phyloP scores from a whole-genome alignment of 2,888 invertebrate genomes.

The Augiades crinisus region DNA sequence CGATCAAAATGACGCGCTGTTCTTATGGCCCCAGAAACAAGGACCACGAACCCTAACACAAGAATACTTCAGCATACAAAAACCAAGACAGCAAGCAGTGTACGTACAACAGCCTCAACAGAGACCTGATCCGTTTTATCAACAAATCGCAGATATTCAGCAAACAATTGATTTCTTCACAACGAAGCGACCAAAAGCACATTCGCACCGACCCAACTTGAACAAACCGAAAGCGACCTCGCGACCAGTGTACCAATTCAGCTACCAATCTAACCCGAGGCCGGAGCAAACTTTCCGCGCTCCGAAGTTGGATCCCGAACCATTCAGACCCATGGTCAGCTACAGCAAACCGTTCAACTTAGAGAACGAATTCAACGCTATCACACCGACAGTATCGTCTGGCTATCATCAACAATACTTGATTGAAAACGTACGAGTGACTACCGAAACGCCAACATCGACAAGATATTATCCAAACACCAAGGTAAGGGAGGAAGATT shows the following conservation, averaged over 20 bases:
- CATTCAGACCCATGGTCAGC: slow-evolving; percentile 84
- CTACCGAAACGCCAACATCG: slow-evolving; percentile 76
- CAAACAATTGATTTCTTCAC: slow-evolving; percentile 84
- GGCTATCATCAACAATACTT: slow-evolving; percentile 68
- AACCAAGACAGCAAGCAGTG: slow-evolving; percentile 61
- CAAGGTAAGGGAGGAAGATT: slow-evolving; percentile 71
- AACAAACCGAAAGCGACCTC: slow-evolving; percentile 77
- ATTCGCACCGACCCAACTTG: slow-evolving; percentile 58
- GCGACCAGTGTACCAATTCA: slow-evolving; percentile 86
- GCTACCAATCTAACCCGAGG: slow-evolving; percentile 83
- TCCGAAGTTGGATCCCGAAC: slow-evolving; percentile 80
- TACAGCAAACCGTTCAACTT: slow-evolving; percentile 76
- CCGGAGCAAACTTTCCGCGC: slow-evolving; percentile 75
- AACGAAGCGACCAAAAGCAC: slow-evolving; percentile 77
- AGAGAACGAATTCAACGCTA: slow-evolving; percentile 67
- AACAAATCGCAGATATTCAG: slow-evolving; percentile 84
- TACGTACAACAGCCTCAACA: slow-evolving; percentile 65
- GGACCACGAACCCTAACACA: slow-evolving; percentile 75
- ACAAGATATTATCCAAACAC: slow-evolving; percentile 75
- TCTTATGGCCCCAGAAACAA: slow-evolving; percentile 76
- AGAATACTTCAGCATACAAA: slow-evolving; percentile 77
- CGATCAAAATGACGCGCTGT: slow-evolving; percentile 70
- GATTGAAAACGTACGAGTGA: slow-evolving; percentile 69
- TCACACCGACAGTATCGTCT: slow-evolving; percentile 63
- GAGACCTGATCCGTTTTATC: slow-evolving; percentile 81